Evolutionary conservation across 2,797 vertebrate genomes (phyloP).

Genomic region (Hapalemur alaotrensis): DNA sequence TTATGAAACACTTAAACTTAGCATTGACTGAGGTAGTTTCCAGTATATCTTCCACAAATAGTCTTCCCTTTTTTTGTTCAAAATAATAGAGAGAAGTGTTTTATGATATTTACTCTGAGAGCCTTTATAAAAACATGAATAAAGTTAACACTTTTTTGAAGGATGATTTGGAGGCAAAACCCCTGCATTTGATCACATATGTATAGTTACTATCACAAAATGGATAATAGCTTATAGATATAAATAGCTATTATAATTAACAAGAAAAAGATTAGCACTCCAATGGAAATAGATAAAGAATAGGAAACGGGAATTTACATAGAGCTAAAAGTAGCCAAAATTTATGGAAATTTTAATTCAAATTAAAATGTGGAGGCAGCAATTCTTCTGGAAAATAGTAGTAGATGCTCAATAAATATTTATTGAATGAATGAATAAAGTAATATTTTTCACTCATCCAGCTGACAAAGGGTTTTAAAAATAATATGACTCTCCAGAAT

Average conservation of each 20-base stretch:
- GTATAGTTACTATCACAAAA: background rate
- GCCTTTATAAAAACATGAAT: background rate
- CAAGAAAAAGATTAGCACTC: background rate
- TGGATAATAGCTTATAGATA: background rate
- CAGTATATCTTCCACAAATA: background rate
- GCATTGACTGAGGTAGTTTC: background rate
- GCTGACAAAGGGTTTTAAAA: background rate
- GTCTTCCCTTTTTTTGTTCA: background rate
- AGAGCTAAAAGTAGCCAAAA: background rate
- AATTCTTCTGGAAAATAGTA: background rate
- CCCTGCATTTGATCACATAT: background rate
- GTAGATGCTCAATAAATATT: background rate
- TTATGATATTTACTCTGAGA: background rate
- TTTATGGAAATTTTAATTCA: background rate
- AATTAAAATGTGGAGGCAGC: background rate
- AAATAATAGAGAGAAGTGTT: background rate
- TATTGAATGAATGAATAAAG: background rate
- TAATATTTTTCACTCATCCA: background rate
- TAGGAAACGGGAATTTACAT: background rate
- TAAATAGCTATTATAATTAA: slow-evolving; percentile 22
- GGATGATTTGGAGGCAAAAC: background rate
- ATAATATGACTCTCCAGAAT: background rate
- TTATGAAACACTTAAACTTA: background rate
- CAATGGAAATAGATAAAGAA: background rate
- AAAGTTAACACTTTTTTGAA: background rate